Conservation (phyloP, 2,888 invertebrate genomes). For the Barypeithes pellucidus region DNA sequence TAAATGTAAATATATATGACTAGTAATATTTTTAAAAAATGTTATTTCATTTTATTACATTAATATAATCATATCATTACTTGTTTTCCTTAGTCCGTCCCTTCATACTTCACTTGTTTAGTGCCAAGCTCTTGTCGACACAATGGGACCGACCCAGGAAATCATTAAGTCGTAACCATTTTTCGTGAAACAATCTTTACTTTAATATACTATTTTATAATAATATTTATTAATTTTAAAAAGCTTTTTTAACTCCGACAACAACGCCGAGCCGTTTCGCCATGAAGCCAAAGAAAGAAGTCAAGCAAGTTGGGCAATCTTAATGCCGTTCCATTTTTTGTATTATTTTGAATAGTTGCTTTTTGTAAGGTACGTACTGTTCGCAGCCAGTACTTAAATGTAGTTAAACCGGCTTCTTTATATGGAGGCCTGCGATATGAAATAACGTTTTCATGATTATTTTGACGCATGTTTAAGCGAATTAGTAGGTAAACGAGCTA, state of each 20-base stretch:
- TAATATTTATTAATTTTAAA: no score
- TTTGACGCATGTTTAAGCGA: neutral
- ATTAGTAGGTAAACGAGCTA: neutral
- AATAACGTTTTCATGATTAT: conserved; percentile 8
- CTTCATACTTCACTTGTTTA: no score
- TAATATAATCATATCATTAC: no score
- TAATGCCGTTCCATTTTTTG: conserved; percentile 46
- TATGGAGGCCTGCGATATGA: neutral
- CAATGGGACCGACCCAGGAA: no score
- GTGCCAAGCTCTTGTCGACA: no score
- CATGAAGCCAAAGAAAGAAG: conserved; percentile 35
- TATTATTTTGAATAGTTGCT: conserved; percentile 41
- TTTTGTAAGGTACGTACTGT: conserved; percentile 32
- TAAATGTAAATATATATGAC: no score
- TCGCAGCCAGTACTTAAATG: conserved; percentile 28
- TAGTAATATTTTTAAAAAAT: no score
- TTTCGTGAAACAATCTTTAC: no score
- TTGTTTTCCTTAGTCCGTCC: no score
- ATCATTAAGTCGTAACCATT: no score
- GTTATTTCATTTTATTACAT: no score
- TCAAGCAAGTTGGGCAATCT: conserved; percentile 47
- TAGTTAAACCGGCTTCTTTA: conserved; percentile 3
- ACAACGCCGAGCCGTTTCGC: conserved; percentile 25
- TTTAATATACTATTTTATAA: no score
- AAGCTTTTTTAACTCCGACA: conserved; percentile 8